Evolutionary conservation across 2,797 vertebrate species (phyloP).

Genomic region (Cichlasoma orientale): DNA sequence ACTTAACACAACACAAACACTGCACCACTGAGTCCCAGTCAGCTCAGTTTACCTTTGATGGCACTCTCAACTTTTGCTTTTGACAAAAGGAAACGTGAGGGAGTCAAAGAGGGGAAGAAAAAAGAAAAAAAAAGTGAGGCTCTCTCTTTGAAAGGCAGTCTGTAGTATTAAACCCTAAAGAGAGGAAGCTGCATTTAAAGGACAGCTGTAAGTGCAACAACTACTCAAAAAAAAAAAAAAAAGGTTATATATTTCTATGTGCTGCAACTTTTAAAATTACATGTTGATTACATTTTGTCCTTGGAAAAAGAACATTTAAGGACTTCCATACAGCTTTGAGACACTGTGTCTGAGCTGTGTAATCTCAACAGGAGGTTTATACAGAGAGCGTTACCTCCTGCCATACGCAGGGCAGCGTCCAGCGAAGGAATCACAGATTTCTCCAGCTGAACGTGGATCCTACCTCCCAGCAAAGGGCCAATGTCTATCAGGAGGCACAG

Average conservation of each 20-base stretch:
- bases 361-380: background rate
- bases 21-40: constrained; percentile 49
- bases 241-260: too few relatives aligned
- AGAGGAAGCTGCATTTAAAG: background rate
- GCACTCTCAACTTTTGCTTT: constrained; percentile 89
- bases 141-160: background rate
- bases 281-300: background rate
- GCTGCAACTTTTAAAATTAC: too few relatives aligned
- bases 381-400: constrained; percentile 82
- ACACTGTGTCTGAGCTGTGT: background rate
- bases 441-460: constrained; percentile 85
- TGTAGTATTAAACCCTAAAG: constrained; percentile 1
- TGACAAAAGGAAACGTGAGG: constrained; percentile 70
- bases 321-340: background rate
- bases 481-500: constrained; percentile 80
- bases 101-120: constrained; percentile 25
- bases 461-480: constrained; percentile 84
- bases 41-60: constrained; percentile 85
- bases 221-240: too few relatives aligned
- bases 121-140: constrained; percentile 15
- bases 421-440: constrained; percentile 88
- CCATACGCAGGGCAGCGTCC: constrained; percentile 85
- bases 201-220: too few relatives aligned
- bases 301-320: background rate
- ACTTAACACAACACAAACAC: constrained; percentile 41